Evolutionary conservation across 2,113 vertebrate genomes (phyloP).

Genomic region (Campylorhamphus procurvoides): DNA sequence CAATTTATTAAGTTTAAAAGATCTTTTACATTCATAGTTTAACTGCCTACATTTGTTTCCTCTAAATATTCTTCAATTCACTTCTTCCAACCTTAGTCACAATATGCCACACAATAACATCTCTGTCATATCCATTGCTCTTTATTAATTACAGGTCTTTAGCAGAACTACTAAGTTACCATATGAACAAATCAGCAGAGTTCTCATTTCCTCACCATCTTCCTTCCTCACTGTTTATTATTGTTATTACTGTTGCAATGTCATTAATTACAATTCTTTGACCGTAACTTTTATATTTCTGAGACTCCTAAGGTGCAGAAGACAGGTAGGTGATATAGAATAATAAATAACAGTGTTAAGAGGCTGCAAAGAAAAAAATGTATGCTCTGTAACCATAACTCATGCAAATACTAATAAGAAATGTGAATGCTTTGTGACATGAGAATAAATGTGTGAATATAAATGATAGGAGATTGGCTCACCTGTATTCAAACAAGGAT

Average conservation of each 20-base stretch:
- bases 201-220: not conserved
- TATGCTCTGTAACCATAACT: not conserved
- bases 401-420: not conserved
- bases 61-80: not conserved
- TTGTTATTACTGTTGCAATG: not conserved
- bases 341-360: not conserved
- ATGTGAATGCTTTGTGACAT: not conserved
- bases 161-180: not conserved
- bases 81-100: not conserved
- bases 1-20: not conserved
- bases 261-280: not conserved
- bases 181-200: not conserved
- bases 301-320: not conserved
- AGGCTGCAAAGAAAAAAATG: not conserved
- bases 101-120: not conserved
- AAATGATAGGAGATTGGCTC: not conserved
- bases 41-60: not conserved
- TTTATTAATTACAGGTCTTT: not conserved
- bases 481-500: not conserved
- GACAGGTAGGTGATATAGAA: rapidly evolving
- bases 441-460: not conserved
- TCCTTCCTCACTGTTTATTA: not conserved
- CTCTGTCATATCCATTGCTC: not conserved
- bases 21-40: not conserved
- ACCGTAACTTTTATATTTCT: not conserved